These are phyloP conservation scores for Drosophila mettleri DNA, from an alignment of 2,888 invertebrate species.

Conservation along the genomic window DNA sequence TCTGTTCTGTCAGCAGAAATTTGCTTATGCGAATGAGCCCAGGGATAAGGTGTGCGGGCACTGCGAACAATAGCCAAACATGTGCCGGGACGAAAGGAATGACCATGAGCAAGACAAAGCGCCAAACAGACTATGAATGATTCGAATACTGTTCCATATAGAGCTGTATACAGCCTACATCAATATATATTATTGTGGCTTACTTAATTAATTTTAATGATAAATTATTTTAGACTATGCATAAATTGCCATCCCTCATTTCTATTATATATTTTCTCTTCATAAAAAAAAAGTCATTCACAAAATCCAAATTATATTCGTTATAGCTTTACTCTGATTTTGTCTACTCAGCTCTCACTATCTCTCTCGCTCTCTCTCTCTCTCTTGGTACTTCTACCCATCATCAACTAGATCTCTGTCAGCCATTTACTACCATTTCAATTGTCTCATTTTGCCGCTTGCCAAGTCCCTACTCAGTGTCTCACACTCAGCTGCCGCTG, in stretches of 20 bases:
- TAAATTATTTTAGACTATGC: too few relatives aligned
- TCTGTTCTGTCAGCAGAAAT: slow-evolving; percentile 78
- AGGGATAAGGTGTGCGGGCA: slow-evolving; percentile 43
- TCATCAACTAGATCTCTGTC: slow-evolving; percentile 4
- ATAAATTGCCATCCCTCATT: too few relatives aligned
- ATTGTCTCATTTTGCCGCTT: slow-evolving; percentile 51
- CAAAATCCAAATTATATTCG: neutral
- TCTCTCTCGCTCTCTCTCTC: neutral
- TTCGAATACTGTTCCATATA: neutral
- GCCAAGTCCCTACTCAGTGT: slow-evolving; percentile 7
- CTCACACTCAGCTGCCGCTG: slow-evolving; percentile 17
- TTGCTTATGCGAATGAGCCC: slow-evolving; percentile 60
- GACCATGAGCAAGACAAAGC: slow-evolving; percentile 15
- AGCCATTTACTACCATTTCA: slow-evolving; percentile 41
- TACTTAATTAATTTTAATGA: too few relatives aligned
- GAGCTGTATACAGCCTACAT: too few relatives aligned
- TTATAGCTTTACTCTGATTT: neutral
- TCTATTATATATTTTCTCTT: too few relatives aligned
- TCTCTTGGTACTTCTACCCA: too few relatives aligned
- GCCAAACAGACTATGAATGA: slow-evolving; percentile 17
- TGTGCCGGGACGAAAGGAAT: slow-evolving; percentile 14
- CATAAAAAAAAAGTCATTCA: too few relatives aligned
- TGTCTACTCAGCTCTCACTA: neutral
- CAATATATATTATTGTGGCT: too few relatives aligned
- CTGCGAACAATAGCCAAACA: slow-evolving; percentile 48